A percentile compares a stretch with the other conserved stretches of the same genome.
These are phyloP conservation scores for Ifrita kowaldi DNA, from an alignment of 2,113 vertebrate species.

Conservation along the genomic window DNA sequence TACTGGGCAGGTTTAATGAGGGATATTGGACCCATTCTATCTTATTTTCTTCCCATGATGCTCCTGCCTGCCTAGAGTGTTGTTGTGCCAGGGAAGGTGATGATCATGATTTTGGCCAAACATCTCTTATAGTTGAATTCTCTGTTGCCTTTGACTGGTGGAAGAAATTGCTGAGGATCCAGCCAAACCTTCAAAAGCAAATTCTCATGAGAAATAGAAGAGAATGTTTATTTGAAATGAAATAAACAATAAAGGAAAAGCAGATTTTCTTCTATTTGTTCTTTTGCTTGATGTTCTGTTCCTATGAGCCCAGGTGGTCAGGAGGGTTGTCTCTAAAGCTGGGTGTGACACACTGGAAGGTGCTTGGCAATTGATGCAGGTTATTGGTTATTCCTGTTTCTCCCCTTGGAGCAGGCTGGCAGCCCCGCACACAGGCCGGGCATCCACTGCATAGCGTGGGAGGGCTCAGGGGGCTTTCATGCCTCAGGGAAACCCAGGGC, in stretches of 20 bases:
- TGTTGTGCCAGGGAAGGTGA: background rate
- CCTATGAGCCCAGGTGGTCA: background rate
- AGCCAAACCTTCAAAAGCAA: background rate
- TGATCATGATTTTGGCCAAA: background rate
- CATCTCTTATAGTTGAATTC: background rate
- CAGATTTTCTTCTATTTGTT: background rate
- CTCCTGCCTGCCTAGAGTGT: background rate
- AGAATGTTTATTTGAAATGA: background rate
- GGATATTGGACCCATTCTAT: background rate
- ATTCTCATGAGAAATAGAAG: background rate
- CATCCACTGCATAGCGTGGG: rapidly evolving
- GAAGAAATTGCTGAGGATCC: background rate
- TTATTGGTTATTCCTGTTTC: background rate
- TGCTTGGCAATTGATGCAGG: background rate
- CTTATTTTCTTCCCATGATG: background rate
- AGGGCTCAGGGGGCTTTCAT: background rate
- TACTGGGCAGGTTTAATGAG: background rate
- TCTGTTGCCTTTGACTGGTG: background rate
- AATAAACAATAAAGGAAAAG: background rate
- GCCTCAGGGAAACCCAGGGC: background rate
- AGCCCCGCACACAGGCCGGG: background rate
- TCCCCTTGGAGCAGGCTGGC: background rate
- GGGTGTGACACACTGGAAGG: background rate
- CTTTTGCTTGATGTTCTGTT: background rate
- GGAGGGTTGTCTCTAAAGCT: background rate